A percentile compares a stretch with the other conserved stretches of the same genome.
Evolutionary conservation across 2,797 vertebrate species (phyloP).

Genomic region (Schizothorax lantsangensis): DNA sequence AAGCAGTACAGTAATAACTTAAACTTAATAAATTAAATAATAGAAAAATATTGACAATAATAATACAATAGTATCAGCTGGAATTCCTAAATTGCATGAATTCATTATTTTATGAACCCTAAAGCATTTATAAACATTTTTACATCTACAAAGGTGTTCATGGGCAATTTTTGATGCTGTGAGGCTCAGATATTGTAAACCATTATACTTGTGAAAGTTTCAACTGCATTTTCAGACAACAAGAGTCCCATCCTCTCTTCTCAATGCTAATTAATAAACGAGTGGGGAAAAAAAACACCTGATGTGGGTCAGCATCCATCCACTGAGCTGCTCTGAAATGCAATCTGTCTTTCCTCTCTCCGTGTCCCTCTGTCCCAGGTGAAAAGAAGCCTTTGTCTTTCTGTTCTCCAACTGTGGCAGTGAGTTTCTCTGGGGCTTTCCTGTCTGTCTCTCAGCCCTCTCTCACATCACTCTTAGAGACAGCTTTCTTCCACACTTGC

Average conservation of each 20-base stretch:
- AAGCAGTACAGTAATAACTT: no score
- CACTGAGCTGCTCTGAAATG: background rate
- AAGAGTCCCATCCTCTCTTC: background rate
- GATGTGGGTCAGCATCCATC: constrained; percentile 8
- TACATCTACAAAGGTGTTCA: no score
- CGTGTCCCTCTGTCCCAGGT: background rate
- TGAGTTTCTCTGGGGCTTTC: constrained; percentile 30
- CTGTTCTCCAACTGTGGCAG: constrained; percentile 17
- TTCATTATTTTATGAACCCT: no score
- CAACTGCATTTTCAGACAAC: background rate
- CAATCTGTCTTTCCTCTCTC: background rate
- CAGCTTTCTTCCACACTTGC: constrained; percentile 10
- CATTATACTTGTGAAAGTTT: background rate
- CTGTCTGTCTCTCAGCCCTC: constrained; percentile 4
- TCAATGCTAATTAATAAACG: background rate
- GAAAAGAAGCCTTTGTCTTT: constrained; percentile 6
- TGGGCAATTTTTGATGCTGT: no score
- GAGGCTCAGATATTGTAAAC: background rate
- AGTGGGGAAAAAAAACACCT: background rate
- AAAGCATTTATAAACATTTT: no score
- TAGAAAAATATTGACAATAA: no score
- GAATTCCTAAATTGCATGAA: no score
- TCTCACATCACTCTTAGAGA: constrained; percentile 7
- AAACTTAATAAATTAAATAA: no score
- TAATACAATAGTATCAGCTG: no score